Evolutionary conservation across 2,113 vertebrate genomes (phyloP), one percentile per base, ranked within the genome.

Genomic region (Dendropsophus ebraccatus): DNA sequence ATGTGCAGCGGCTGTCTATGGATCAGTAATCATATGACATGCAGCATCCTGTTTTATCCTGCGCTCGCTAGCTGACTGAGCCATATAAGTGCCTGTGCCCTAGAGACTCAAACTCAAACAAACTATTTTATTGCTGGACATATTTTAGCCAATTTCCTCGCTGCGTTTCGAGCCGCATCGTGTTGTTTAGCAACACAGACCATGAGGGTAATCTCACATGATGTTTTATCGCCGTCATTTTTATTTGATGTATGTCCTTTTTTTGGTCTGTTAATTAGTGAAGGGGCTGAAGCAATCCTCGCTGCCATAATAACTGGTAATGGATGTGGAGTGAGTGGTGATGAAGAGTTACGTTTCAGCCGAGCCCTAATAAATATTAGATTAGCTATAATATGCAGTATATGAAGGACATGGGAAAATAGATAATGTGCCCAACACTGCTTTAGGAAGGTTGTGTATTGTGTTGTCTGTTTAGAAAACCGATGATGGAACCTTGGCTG

Each of bases 71-170:
- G 58, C 70, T 69, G 74, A 75, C 79, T 86, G 83, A 83, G 45
- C 25, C 28, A 77, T 25, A 72, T 50, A 72, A 82, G 62, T 83
- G 62, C 58, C 70, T 32, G 82, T 78, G 32, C 81, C 60, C 72
- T 82, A 70, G 52, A 82, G 87, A 88, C 70, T 30, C 8, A 85
- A 77, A 69, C 62, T 80, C 84, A 86, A 86, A 80, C 82, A 84
- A 84, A 84, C 19, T 78, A 70, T 85, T 85, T 80, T 85, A 79
- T 80, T 70, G 84, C 65, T 45, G 75, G 17, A 0, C 21, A 80
- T 80, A 25, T 72, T 70, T 17, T 50, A 52, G 60, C 49, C 47
- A 85, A 79, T 78, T 78, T 78, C 74, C 83, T 30, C 7, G 11
- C 28, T 78, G 28, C 25, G 69, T 78, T 52, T 45, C 19, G 21